A percentile compares a stretch with the other conserved stretches of the same genome.
These are phyloP conservation scores for Drosophila affinis DNA, from an alignment of 2,888 invertebrate genomes.

Conservation along the genomic window DNA sequence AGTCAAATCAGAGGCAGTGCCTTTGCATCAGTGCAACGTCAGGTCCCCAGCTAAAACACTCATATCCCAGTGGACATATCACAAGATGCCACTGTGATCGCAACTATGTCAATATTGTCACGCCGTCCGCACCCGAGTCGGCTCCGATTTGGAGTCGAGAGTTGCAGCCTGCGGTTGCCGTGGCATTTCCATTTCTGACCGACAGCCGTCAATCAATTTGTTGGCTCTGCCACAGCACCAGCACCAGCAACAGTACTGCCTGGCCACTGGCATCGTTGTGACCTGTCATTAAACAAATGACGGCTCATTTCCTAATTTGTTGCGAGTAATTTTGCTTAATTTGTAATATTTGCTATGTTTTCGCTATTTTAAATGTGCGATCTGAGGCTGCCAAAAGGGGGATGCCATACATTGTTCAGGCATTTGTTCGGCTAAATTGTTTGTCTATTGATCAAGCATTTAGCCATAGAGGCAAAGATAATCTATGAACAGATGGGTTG, in stretches of 20 bases:
- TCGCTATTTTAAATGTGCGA: slow-evolving; percentile 29
- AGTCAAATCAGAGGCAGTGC: slow-evolving; percentile 56
- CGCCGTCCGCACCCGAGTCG: slow-evolving; percentile 59
- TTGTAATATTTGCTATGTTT: slow-evolving; percentile 32
- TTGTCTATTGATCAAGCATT: slow-evolving; percentile 2
- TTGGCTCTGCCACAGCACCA: slow-evolving; percentile 55
- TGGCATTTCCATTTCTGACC: slow-evolving; percentile 71
- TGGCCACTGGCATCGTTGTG: slow-evolving; percentile 31
- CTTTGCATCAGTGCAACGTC: slow-evolving; percentile 50
- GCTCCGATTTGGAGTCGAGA: slow-evolving; percentile 2
- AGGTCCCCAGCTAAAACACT: not conserved
- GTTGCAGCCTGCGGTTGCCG: slow-evolving; percentile 40
- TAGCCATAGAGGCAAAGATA: not conserved
- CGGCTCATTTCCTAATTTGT: slow-evolving; percentile 72
- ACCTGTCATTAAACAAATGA: slow-evolving; percentile 78
- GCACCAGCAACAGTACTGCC: not conserved
- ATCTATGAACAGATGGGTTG: not conserved
- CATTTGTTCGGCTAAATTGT: not conserved
- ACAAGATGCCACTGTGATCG: slow-evolving; percentile 47
- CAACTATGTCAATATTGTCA: slow-evolving; percentile 69
- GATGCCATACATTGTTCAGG: not conserved
- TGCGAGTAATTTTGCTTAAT: slow-evolving; percentile 60
- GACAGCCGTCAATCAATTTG: slow-evolving; percentile 79
- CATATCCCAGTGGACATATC: slow-evolving; percentile 29
- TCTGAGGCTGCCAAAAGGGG: not conserved